Evolutionary conservation across 53 echinoderm and acorn worm species (phyloP).

Genomic region (Luidia sarsii): DNA sequence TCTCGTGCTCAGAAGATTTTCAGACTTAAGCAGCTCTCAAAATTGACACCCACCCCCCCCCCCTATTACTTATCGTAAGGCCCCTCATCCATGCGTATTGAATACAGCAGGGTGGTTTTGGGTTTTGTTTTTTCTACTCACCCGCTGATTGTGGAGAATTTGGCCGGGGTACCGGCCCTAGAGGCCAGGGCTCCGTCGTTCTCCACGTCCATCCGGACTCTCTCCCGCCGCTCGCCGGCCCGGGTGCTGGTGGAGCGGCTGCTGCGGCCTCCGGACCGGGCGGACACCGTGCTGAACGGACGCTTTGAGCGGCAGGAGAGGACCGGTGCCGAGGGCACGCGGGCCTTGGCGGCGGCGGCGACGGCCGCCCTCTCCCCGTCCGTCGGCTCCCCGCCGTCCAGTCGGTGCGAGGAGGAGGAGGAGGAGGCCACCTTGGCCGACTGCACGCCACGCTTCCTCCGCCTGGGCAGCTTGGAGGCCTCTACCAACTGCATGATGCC

Average conservation of each 20-base stretch:
- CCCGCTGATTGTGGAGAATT: conserved; percentile 59
- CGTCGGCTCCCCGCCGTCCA: neutral
- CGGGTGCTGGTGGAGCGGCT: conserved; percentile 48
- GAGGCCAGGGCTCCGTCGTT: conserved; percentile 28
- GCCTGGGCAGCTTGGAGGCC: conserved; percentile 23
- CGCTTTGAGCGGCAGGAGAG: conserved; percentile 23
- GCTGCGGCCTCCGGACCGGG: conserved; percentile 15
- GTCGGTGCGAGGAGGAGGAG: too few relatives aligned
- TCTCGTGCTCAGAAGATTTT: too few relatives aligned
- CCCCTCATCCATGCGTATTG: too few relatives aligned
- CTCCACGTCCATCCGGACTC: conserved; percentile 70
- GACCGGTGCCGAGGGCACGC: conserved; percentile 67
- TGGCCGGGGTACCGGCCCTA: conserved; percentile 26
- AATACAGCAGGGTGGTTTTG: too few relatives aligned
- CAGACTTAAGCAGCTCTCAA: too few relatives aligned
- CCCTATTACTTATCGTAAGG: too few relatives aligned
- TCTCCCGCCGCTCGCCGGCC: conserved; percentile 45
- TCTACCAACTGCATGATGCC: conserved; percentile 72
- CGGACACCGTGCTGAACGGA: conserved; percentile 54
- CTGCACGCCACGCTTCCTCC: conserved; percentile 62
- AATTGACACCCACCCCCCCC: too few relatives aligned
- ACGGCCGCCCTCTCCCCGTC: neutral
- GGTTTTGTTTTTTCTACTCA: too few relatives aligned
- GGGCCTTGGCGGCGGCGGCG: neutral
- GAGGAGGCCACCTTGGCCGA: conserved; percentile 79